Percentiles rank a stretch among this genome's conserved stretches.
Conservation (phyloP, 1,140 invertebrate genomes). For the Nymphalis io region DNA sequence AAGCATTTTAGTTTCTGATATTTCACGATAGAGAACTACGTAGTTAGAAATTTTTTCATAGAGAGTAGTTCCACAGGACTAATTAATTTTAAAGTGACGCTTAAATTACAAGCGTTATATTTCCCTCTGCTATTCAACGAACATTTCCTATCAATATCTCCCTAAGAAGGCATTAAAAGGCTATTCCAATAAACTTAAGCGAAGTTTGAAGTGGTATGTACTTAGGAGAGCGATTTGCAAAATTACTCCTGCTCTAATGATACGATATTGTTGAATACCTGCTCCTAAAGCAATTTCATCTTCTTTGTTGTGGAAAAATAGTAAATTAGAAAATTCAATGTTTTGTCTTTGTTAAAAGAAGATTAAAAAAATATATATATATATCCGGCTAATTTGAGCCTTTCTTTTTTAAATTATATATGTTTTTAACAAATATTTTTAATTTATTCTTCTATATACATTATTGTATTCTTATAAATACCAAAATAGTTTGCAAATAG, state of each 20-base stretch:
- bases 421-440: no score
- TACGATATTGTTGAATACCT: not conserved
- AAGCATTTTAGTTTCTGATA: no score
- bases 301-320: not conserved
- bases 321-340: not conserved
- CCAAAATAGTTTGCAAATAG: no score
- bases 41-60: no score
- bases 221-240: conserved; percentile 10
- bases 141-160: conserved; percentile 16
- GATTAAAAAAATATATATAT: not conserved
- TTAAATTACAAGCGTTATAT: not conserved
- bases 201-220: conserved; percentile 22
- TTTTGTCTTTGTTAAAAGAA: not conserved
- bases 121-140: not conserved
- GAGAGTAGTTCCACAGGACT: not conserved
- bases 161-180: conserved; percentile 16
- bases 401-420: no score
- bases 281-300: not conserved
- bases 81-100: not conserved
- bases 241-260: conserved; percentile 1
- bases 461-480: no score
- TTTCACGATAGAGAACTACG: no score
- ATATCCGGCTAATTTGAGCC: no score
- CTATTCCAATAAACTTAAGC: conserved; percentile 11
- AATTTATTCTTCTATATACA: no score